Evolutionary conservation across 2,113 vertebrate species (phyloP).

Genomic region (Dipodomys merriami): DNA sequence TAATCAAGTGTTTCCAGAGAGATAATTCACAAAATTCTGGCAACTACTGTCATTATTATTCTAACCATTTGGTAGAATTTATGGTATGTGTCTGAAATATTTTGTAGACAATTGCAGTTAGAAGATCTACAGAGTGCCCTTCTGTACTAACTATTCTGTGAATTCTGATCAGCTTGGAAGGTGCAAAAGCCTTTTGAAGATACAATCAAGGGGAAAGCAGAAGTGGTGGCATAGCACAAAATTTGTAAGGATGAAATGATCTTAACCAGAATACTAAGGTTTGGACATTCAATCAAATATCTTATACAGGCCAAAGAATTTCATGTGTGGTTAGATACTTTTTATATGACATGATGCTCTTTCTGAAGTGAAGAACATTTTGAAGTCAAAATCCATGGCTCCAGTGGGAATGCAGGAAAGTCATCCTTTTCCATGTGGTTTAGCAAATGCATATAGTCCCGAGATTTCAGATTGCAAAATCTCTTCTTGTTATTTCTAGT

Average conservation of each 20-base stretch:
- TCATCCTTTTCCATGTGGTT: conserved; percentile 98
- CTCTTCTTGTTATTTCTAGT: conserved; percentile 92
- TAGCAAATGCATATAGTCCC: conserved; percentile 85
- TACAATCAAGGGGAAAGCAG: too few relatives aligned
- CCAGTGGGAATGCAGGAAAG: conserved; percentile 95
- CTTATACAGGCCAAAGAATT: too few relatives aligned
- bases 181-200: too few relatives aligned
- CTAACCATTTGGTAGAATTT: conserved; percentile 88
- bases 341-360: conserved; percentile 92
- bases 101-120: conserved; percentile 93
- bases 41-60: conserved; percentile 93
- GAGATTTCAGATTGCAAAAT: too few relatives aligned
- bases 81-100: conserved; percentile 97
- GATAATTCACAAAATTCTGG: conserved; percentile 95
- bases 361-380: conserved; percentile 87
- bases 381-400: conserved; percentile 97
- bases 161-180: too few relatives aligned
- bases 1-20: conserved; percentile 96
- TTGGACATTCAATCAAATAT: too few relatives aligned
- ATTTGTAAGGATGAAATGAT: too few relatives aligned
- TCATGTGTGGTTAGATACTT: too few relatives aligned
- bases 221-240: too few relatives aligned
- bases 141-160: too few relatives aligned
- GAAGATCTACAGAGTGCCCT: too few relatives aligned
- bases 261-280: too few relatives aligned